Conservation (phyloP, 2,113 vertebrate genomes). For the Canis aureus region DNA sequence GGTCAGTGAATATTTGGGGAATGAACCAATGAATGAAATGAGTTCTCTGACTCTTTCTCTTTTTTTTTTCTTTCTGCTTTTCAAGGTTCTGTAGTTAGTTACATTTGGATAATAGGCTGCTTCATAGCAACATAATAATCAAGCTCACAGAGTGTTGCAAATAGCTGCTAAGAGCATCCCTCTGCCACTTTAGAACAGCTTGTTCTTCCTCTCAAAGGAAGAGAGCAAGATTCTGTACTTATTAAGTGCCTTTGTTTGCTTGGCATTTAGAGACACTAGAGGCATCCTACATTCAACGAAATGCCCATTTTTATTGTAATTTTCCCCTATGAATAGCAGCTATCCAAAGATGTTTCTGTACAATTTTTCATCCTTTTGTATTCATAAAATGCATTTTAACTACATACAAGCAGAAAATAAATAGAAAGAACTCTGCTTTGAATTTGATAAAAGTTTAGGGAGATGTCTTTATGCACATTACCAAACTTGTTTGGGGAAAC, state of each 20-base stretch:
- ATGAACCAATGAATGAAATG: neutral
- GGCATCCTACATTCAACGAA: neutral
- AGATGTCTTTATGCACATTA: neutral
- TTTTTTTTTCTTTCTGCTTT: constrained; percentile 22
- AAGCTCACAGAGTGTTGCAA: neutral
- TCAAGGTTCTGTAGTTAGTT: neutral
- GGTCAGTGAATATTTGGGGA: constrained; percentile 37
- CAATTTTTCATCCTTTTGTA: neutral
- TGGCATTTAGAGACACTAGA: neutral
- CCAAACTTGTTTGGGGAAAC: neutral
- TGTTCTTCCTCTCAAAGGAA: neutral
- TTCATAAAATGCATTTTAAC: neutral
- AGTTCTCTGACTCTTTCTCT: neutral
- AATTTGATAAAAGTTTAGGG: constrained; percentile 4
- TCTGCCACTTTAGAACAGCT: neutral
- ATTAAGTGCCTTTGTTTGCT: constrained; percentile 47
- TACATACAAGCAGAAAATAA: neutral
- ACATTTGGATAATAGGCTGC: neutral
- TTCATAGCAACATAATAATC: constrained; percentile 28
- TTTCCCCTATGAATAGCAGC: neutral
- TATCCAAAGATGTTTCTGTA: neutral
- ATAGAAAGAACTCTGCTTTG: neutral
- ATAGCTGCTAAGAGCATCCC: neutral
- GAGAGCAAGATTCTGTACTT: neutral
- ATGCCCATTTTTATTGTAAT: neutral